Conservation (phyloP, 2,797 vertebrate species). For the Poliocrania exsul region DNA sequence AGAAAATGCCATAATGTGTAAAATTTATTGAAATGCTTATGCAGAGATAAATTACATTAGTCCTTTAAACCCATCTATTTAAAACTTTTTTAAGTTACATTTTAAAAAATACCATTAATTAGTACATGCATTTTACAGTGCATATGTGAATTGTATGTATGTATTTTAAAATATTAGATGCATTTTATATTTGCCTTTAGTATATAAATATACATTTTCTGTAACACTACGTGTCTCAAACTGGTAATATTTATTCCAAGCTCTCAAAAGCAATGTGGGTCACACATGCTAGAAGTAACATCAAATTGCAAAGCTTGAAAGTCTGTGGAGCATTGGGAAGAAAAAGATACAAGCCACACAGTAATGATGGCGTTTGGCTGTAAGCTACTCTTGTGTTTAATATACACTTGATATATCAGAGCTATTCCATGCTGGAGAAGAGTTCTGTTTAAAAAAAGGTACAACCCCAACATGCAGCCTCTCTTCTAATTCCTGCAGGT, state of each 20-base stretch:
- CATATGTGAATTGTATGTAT: background rate
- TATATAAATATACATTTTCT: background rate
- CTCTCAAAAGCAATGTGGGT: background rate
- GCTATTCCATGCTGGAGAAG: background rate
- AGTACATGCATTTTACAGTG: background rate
- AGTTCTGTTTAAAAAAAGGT: background rate
- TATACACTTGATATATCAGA: fast-evolving
- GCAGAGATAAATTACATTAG: background rate
- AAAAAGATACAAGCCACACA: background rate
- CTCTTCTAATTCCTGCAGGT: constrained; percentile 78
- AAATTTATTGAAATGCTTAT: background rate
- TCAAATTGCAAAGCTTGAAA: background rate
- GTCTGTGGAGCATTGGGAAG: background rate
- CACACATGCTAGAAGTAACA: background rate
- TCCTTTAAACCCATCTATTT: background rate
- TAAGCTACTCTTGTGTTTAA: background rate
- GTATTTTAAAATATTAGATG: background rate
- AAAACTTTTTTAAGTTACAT: background rate
- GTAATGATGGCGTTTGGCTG: background rate
- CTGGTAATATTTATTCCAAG: background rate
- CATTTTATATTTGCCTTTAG: background rate
- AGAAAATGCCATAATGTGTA: background rate
- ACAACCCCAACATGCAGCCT: background rate
- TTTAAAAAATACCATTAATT: background rate
- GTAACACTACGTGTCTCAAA: background rate